phyloP scores from a whole-genome alignment of 37 sponge, comb jelly and placozoan species.

The Ianthella basta region DNA sequence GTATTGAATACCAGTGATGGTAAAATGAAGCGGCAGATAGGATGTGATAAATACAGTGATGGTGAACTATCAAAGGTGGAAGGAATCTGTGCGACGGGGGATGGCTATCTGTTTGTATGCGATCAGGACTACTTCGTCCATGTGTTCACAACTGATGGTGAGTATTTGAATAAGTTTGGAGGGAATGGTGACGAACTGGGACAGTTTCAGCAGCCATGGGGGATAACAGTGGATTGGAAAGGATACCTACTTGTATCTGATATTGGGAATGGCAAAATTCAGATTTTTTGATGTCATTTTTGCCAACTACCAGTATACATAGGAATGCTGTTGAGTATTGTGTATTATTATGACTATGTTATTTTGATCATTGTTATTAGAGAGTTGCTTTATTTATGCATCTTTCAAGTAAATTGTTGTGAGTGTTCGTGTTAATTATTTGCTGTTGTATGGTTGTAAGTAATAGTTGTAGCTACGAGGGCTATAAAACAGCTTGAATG shows the following conservation, averaged over 20 bases:
- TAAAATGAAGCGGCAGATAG: conserved; percentile 3
- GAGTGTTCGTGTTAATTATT: too few species aligned
- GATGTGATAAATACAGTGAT: neutral
- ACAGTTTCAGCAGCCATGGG: conserved; percentile 4
- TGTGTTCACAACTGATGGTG: neutral
- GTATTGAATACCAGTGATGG: neutral
- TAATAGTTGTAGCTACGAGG: too few species aligned
- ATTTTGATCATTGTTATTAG: too few species aligned
- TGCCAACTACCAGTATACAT: neutral
- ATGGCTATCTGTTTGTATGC: conserved; percentile 15
- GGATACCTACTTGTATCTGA: neutral
- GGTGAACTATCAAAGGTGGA: conserved; percentile 12
- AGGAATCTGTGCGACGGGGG: conserved; percentile 20
- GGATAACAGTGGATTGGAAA: neutral
- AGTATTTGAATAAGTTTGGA: neutral
- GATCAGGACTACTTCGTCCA: neutral
- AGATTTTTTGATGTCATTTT: neutral
- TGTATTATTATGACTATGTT: too few species aligned
- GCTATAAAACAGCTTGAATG: too few species aligned
- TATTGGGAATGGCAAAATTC: neutral
- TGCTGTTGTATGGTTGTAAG: too few species aligned
- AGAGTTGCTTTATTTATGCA: too few species aligned
- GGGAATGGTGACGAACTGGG: neutral
- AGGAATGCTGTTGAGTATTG: too few species aligned
- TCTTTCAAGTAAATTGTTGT: too few species aligned